Conservation (phyloP, 2,888 invertebrate genomes). For the Drosophila prostipennis region DNA sequence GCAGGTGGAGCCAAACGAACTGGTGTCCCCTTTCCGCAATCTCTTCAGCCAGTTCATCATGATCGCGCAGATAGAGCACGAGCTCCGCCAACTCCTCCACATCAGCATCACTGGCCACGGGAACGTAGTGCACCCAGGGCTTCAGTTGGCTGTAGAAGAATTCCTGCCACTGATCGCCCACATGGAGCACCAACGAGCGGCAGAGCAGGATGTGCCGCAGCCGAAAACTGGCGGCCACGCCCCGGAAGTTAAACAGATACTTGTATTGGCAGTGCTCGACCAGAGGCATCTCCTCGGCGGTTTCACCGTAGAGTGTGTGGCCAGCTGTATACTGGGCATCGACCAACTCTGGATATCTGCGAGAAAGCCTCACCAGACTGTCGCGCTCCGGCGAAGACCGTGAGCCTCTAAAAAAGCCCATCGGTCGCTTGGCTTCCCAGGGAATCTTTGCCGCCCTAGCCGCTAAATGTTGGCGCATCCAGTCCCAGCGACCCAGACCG, state of each 20-base stretch:
- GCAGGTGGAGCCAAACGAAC: neutral
- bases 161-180: conserved; percentile 96
- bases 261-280: neutral
- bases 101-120: conserved; percentile 86
- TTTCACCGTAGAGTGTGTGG: neutral
- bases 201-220: conserved; percentile 1
- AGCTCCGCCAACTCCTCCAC: neutral
- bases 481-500: conserved; percentile 23
- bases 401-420: neutral
- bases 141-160: conserved; percentile 95
- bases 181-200: conserved; percentile 89
- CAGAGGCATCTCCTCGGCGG: neutral
- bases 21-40: conserved; percentile 1
- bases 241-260: neutral
- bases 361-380: neutral
- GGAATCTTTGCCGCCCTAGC: neutral
- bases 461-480: neutral
- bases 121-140: conserved; percentile 98
- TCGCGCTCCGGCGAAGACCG: neutral
- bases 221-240: neutral
- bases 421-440: neutral
- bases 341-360: neutral
- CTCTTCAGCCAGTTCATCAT: neutral
- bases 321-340: neutral
- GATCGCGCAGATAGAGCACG: neutral